Conservation (phyloP, 2,113 vertebrate genomes). For the Silurus glanis region DNA sequence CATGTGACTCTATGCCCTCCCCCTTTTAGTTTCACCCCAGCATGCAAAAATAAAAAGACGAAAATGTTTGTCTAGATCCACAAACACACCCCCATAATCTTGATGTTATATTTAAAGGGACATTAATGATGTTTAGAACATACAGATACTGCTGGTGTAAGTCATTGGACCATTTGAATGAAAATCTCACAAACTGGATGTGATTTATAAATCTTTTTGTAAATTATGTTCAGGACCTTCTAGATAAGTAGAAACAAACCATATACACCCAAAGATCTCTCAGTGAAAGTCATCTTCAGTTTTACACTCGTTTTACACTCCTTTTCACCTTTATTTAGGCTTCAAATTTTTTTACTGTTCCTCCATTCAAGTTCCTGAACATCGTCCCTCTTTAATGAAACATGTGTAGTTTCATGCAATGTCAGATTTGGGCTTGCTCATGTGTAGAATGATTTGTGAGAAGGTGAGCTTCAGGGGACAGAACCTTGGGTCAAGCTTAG, state of each 20-base stretch:
- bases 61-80: not conserved
- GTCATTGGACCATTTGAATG: not conserved
- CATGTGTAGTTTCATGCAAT: conserved; percentile 12
- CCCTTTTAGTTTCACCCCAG: not conserved
- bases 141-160: not conserved
- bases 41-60: not conserved
- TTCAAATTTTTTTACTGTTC: not conserved
- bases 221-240: conserved; percentile 20
- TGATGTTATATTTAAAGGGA: not conserved
- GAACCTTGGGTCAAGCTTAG: conserved; percentile 29
- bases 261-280: not conserved
- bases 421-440: conserved; percentile 17
- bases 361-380: not conserved
- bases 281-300: not conserved
- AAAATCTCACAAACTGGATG: conserved; percentile 1
- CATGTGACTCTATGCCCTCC: not conserved
- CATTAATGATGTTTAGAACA: conserved; percentile 26
- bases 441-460: conserved; percentile 19
- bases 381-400: not conserved
- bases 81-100: conserved; percentile 9
- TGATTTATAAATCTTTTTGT: conserved; percentile 1
- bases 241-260: not conserved
- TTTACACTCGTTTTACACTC: not conserved
- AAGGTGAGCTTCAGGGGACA: not conserved
- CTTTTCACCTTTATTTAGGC: not conserved